phyloP scores from a whole-genome alignment of 2,888 invertebrate species.

The Scotopteryx bipunctaria region DNA sequence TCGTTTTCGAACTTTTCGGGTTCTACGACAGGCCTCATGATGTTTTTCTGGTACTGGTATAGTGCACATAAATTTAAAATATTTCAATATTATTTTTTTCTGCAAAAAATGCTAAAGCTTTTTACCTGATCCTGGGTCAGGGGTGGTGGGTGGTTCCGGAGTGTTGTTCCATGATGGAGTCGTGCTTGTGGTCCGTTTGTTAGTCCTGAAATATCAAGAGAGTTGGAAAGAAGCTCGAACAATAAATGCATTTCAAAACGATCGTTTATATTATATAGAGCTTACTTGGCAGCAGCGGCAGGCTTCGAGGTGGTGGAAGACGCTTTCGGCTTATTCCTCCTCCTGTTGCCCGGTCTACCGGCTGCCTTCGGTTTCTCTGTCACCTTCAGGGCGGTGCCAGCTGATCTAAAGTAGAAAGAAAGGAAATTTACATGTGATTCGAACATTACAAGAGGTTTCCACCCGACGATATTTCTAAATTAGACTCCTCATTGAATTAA shows the following conservation, averaged over 20 bases:
- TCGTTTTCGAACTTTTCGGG: no score
- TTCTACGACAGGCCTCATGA: no score
- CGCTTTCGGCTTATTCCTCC: constrained; percentile 68
- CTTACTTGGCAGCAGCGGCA: constrained; percentile 66
- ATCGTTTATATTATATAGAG: background rate
- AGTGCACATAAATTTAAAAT: no score
- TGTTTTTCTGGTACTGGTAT: no score
- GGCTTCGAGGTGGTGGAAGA: constrained; percentile 75
- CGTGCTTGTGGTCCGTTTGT: constrained; percentile 72
- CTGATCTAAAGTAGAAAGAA: constrained; percentile 49
- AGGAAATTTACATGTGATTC: no score
- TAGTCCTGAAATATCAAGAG: constrained; percentile 44
- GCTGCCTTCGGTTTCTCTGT: constrained; percentile 49
- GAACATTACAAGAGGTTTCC: no score
- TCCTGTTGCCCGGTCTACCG: constrained; percentile 61
- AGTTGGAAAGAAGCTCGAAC: no score
- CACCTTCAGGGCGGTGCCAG: constrained; percentile 52
- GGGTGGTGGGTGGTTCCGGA: constrained; percentile 94
- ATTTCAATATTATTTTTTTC: no score
- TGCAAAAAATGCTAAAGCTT: background rate
- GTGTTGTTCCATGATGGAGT: constrained; percentile 85
- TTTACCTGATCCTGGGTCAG: constrained; percentile 92
- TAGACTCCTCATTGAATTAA: no score
- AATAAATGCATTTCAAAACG: no score
- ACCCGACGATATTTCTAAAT: no score